A percentile compares a stretch with the other conserved stretches of the same genome.
Conservation (phyloP, 2,113 vertebrate species). For the Podarcis muralis region DNA sequence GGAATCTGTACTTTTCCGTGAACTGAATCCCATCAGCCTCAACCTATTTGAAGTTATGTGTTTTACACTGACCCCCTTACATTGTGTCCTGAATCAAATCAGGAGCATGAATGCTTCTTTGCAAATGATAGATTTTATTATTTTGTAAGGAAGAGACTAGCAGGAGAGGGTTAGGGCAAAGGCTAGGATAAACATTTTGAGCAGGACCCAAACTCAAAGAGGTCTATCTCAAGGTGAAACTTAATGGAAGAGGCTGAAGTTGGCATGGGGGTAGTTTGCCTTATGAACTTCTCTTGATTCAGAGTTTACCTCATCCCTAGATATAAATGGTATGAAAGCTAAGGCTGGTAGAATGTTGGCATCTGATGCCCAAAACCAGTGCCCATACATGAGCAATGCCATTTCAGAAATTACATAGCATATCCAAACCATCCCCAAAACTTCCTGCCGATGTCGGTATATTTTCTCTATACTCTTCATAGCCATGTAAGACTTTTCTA, state of each 20-base stretch:
- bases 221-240: neutral
- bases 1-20: too few relatives aligned
- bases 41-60: too few relatives aligned
- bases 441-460: neutral
- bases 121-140: too few relatives aligned
- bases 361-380: neutral
- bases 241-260: neutral
- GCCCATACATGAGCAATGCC: neutral
- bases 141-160: too few relatives aligned
- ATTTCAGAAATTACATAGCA: neutral
- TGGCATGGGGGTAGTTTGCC: neutral
- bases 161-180: neutral
- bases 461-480: neutral
- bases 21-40: too few relatives aligned
- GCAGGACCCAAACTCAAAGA: neutral
- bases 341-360: neutral
- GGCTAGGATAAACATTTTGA: neutral
- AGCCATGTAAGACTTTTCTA: conserved; percentile 36
- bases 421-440: neutral
- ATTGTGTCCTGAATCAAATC: too few relatives aligned
- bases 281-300: neutral
- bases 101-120: too few relatives aligned
- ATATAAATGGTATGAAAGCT: neutral
- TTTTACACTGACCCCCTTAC: too few relatives aligned
- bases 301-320: neutral